phyloP scores from a whole-genome alignment of 2,888 invertebrate species.

The Dilophus febrilis region DNA sequence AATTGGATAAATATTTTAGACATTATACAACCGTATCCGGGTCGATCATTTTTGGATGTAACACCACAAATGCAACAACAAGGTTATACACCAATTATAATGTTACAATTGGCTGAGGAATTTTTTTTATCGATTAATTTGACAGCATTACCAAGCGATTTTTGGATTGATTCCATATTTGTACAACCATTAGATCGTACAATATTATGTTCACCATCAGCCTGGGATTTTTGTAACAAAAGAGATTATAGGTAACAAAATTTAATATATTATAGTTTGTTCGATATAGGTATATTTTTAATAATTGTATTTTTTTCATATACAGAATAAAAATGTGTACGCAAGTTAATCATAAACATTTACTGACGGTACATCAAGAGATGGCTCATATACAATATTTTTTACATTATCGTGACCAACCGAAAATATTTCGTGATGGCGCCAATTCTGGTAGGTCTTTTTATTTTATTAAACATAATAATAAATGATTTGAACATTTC shows the following conservation, averaged over 20 bases:
- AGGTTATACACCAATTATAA: slow-evolving; percentile 66
- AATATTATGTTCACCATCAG: slow-evolving; percentile 75
- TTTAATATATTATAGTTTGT: background rate
- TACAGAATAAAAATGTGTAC: slow-evolving; percentile 76
- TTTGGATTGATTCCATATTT: slow-evolving; percentile 75
- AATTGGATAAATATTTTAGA: slow-evolving; percentile 72
- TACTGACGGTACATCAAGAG: slow-evolving; percentile 80
- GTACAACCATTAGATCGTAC: slow-evolving; percentile 53
- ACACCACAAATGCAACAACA: slow-evolving; percentile 67
- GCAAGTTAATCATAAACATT: slow-evolving; percentile 65
- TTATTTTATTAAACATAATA: no score
- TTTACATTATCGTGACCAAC: slow-evolving; percentile 62
- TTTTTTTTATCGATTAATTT: slow-evolving; percentile 83
- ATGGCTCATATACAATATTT: slow-evolving; percentile 86
- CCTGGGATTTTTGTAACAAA: slow-evolving; percentile 86
- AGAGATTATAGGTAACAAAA: slow-evolving; percentile 61
- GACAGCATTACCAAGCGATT: slow-evolving; percentile 68
- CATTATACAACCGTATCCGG: slow-evolving; percentile 68
- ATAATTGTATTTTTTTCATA: slow-evolving; percentile 15
- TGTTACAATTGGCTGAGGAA: slow-evolving; percentile 79
- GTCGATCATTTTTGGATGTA: slow-evolving; percentile 66
- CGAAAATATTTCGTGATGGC: slow-evolving; percentile 74
- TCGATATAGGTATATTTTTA: background rate
- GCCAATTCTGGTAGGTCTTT: slow-evolving; percentile 65
- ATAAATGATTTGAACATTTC: no score